Evolutionary conservation across 2,888 invertebrate species (phyloP), one percentile per base, ranked within the genome.

Genomic region (Muschampia plurimacula): DNA sequence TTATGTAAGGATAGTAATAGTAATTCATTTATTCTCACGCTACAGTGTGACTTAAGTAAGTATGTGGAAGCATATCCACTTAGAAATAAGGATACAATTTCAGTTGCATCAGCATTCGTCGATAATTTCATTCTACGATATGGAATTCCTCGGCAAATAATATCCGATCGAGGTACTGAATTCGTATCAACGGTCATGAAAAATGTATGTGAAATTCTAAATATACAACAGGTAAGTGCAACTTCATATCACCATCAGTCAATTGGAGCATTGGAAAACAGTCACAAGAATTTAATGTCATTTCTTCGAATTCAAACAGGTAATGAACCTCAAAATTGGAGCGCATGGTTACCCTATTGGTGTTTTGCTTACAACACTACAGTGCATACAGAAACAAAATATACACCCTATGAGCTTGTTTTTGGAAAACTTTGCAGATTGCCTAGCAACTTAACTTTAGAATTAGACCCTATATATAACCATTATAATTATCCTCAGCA

Each of bases 21-120:
- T 66, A 66, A 77, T 59, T 39, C 13, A 9, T 77, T 76, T 67
- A 73, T 75, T 22, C 55, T 77, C n/a, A 79, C 77, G 1, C 5
- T 79, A 0, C 77, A 79, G 64, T 79, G 78, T 36, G 77, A 78
- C n/a, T 28, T 79, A 44, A 74, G 63, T 32, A 79, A 79, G 28
- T 78, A 70, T 57, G 59, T 74, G 2, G 69, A 72, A 32, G 76
- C 76, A 13, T 72, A 71, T 28, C 66, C 72, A 10, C 60, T 76
- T 7, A 32, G 28, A n/a, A 22, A n/a, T 32, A 74, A 77, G 41
- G 64, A 67, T 15, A 49, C 76, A n/a, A 28, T 59, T 28, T 68
- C 41, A 12, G 73, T 74, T 39, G 76, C 76, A 12, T 39, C 44
- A 46, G 28, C 63, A 15, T 75, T 77, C 44, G 74, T 77, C 12